Conservation (phyloP, 1,140 invertebrate species). For the Ditylenchus dipsaci region DNA sequence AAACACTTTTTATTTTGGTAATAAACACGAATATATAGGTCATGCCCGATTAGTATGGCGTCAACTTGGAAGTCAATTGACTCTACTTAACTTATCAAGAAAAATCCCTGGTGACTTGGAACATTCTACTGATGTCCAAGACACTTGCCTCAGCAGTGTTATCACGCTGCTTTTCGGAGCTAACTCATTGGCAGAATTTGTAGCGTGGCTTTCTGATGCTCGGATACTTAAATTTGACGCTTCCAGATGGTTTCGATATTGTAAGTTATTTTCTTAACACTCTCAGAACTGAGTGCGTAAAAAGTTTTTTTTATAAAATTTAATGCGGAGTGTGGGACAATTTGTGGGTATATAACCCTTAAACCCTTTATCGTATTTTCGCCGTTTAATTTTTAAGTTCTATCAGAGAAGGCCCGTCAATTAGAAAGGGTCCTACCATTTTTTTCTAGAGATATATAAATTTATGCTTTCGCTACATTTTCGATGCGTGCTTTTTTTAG, state of each 20-base stretch:
- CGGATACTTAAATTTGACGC: background rate
- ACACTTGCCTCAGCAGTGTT: background rate
- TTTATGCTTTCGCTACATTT: no score
- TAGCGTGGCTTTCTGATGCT: background rate
- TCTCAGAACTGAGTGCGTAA: no score
- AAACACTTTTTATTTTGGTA: background rate
- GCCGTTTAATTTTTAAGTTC: no score
- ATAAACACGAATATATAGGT: background rate
- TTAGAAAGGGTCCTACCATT: no score
- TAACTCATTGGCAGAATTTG: background rate
- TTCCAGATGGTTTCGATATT: background rate
- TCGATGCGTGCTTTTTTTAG: no score
- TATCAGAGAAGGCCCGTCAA: no score
- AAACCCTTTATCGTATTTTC: no score
- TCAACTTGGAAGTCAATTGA: background rate
- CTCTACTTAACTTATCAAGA: background rate
- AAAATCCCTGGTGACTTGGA: background rate
- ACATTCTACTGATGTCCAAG: background rate
- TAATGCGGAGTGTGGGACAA: no score
- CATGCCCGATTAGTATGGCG: background rate
- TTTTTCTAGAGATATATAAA: no score
- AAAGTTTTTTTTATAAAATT: no score
- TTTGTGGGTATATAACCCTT: no score
- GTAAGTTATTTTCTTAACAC: no score
- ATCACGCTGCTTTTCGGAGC: background rate